Evolutionary conservation across 2,797 vertebrate species (phyloP).

Genomic region (Siniperca scherzeri): DNA sequence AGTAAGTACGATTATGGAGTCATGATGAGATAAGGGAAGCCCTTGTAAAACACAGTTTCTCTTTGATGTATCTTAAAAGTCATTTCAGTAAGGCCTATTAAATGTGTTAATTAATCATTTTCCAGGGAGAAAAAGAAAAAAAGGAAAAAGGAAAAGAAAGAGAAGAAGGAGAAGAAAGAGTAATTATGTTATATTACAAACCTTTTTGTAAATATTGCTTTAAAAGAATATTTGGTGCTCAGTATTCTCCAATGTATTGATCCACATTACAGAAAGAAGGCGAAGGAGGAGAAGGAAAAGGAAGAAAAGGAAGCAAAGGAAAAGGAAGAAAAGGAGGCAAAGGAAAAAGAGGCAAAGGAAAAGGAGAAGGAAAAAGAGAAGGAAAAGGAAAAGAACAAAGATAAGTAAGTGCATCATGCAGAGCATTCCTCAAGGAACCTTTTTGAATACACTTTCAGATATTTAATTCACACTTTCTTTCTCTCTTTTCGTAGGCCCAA

Average conservation of each 20-base stretch:
- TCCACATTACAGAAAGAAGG: slow-evolving; percentile 64
- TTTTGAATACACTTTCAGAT: not conserved
- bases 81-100: not conserved
- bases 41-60: not conserved
- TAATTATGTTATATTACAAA: slow-evolving; percentile 35
- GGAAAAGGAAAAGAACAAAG: slow-evolving; percentile 66
- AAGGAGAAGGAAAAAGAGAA: slow-evolving; percentile 80
- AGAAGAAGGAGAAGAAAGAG: slow-evolving; percentile 61
- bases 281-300: slow-evolving; percentile 73
- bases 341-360: slow-evolving; percentile 69
- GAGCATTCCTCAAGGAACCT: not conserved
- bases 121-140: slow-evolving; percentile 68
- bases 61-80: slow-evolving; percentile 6
- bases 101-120: slow-evolving; percentile 33
- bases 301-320: slow-evolving; percentile 76
- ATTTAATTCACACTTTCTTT: slow-evolving; percentile 7
- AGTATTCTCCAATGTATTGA: not conserved
- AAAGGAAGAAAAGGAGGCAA: slow-evolving; percentile 56
- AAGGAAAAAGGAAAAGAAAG: slow-evolving; percentile 48
- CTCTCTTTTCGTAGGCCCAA: slow-evolving; percentile 76
- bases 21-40: slow-evolving; percentile 11
- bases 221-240: not conserved
- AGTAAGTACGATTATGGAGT: slow-evolving; percentile 66
- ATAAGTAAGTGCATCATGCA: slow-evolving; percentile 60
- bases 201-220: not conserved